Conservation (phyloP, 1,140 invertebrate genomes). For the Thalassaphorura encarpata region DNA sequence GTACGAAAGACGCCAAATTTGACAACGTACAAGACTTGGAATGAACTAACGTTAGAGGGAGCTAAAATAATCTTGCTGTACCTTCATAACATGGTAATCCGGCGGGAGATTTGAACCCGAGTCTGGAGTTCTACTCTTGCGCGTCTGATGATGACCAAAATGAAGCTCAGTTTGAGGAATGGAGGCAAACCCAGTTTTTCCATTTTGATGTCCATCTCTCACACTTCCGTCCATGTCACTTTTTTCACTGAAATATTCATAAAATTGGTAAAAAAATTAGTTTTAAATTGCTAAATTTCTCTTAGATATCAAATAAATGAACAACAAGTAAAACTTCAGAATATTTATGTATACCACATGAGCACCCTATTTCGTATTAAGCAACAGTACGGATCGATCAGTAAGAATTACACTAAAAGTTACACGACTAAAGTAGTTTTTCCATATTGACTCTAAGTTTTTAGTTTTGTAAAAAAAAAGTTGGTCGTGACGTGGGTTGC, state of each 20-base stretch:
- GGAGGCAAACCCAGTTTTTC: conserved; percentile 27
- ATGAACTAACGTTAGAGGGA: neutral
- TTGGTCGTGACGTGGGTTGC: too few species aligned
- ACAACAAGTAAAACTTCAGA: neutral
- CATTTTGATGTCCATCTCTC: conserved; percentile 21
- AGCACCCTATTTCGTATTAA: too few species aligned
- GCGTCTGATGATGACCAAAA: conserved; percentile 21
- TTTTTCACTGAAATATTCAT: conserved; percentile 24
- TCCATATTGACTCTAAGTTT: too few species aligned
- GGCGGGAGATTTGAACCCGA: neutral
- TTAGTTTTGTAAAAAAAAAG: too few species aligned
- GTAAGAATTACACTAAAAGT: too few species aligned
- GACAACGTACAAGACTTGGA: neutral
- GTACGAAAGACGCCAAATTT: neutral
- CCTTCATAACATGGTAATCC: neutral
- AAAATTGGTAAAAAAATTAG: too few species aligned
- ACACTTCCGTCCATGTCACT: conserved; percentile 33
- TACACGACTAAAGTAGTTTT: too few species aligned
- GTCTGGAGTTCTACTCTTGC: conserved; percentile 13
- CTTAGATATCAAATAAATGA: too few species aligned
- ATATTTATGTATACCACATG: too few species aligned
- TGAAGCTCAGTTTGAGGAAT: conserved; percentile 28
- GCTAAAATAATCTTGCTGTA: neutral
- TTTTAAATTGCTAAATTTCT: too few species aligned
- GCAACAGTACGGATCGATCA: too few species aligned